Conservation (phyloP, 2,888 invertebrate species). For the Cotesia congregata region DNA sequence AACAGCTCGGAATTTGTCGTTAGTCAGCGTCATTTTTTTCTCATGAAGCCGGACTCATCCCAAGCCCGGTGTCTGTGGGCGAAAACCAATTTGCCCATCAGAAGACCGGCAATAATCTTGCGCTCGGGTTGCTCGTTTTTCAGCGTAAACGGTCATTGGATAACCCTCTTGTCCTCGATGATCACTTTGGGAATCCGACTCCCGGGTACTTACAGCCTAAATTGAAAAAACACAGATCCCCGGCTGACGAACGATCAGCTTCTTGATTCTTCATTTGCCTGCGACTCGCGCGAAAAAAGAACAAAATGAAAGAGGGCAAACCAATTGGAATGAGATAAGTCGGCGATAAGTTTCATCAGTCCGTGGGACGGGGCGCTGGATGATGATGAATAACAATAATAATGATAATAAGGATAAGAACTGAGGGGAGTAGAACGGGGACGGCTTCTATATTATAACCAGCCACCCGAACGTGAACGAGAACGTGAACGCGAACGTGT, state of each 20-base stretch:
- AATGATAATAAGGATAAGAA: slow-evolving; percentile 43
- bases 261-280: neutral
- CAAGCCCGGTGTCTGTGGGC: slow-evolving; percentile 25
- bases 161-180: slow-evolving; percentile 61
- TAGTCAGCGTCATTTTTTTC: too few relatives aligned
- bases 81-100: slow-evolving; percentile 68
- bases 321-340: slow-evolving; percentile 1
- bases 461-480: slow-evolving; percentile 57
- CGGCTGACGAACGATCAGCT: neutral
- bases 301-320: slow-evolving; percentile 19
- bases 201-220: neutral
- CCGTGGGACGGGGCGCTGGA: neutral
- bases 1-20: too few relatives aligned
- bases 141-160: slow-evolving; percentile 62
- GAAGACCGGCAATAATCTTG: slow-evolving; percentile 66
- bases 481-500: slow-evolving; percentile 54
- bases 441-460: slow-evolving; percentile 66
- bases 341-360: neutral
- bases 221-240: neutral
- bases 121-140: slow-evolving; percentile 67
- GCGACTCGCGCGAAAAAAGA: neutral
- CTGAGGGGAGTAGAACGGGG: slow-evolving; percentile 41
- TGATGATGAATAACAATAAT: slow-evolving; percentile 45
- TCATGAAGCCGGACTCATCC: too few relatives aligned
- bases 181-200: slow-evolving; percentile 19